phyloP scores from a whole-genome alignment of 2,113 vertebrate species.

The Casuarius casuarius region DNA sequence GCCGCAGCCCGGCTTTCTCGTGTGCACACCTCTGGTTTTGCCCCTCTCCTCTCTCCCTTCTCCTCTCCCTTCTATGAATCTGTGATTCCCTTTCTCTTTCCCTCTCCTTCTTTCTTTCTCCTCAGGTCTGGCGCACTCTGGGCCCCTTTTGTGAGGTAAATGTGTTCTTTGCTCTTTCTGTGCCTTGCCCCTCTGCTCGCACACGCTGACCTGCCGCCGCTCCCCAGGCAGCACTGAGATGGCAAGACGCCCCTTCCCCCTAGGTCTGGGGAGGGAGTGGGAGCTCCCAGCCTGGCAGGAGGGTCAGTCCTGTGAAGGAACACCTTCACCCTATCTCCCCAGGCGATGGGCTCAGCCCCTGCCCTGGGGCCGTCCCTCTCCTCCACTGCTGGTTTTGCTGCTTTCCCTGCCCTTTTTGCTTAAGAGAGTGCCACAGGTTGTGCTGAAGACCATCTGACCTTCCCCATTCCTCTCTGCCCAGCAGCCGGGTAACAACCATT shows the following conservation, averaged over 20 bases:
- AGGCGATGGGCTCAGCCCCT: neutral
- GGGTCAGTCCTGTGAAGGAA: neutral
- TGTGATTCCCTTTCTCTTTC: slow-evolving; percentile 23
- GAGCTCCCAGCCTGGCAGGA: neutral
- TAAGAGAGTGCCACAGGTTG: neutral
- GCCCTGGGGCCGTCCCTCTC: neutral
- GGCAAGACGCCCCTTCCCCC: neutral
- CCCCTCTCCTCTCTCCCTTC: neutral
- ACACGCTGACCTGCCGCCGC: neutral
- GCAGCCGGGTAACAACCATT: no score
- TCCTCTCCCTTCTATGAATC: neutral
- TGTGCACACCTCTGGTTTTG: neutral
- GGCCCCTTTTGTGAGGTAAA: slow-evolving; percentile 92
- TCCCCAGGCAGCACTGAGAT: neutral
- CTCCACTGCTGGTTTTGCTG: neutral
- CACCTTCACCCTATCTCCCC: neutral
- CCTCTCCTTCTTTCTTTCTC: slow-evolving; percentile 60
- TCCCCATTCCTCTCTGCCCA: neutral
- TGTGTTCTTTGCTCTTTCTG: slow-evolving; percentile 35
- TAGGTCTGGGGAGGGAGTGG: neutral
- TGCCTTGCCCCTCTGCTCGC: slow-evolving; percentile 9
- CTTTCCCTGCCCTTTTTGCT: neutral
- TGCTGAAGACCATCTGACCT: neutral
- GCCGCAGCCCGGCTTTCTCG: neutral
- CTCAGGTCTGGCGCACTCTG: slow-evolving; percentile 91